These are phyloP conservation scores for Anguilla rostrata DNA, from an alignment of 2,113 vertebrate genomes.

Conservation along the genomic window DNA sequence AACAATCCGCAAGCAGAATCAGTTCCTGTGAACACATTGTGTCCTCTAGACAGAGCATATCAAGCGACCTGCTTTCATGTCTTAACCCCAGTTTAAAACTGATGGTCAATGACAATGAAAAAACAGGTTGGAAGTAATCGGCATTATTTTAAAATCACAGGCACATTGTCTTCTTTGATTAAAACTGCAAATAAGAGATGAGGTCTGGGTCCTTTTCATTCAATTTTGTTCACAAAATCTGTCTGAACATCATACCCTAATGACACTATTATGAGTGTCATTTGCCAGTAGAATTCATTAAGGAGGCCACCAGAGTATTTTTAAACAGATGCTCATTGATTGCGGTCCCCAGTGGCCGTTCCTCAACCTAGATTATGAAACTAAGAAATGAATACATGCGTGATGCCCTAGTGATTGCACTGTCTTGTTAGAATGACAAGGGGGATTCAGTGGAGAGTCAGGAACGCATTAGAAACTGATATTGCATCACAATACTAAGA, in stretches of 20 bases:
- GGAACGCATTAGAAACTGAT: neutral
- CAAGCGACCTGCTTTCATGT: slow-evolving; percentile 30
- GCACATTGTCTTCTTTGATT: slow-evolving; percentile 56
- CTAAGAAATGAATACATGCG: neutral
- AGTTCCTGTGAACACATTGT: neutral
- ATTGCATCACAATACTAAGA: neutral
- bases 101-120: neutral
- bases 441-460: neutral
- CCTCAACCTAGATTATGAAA: neutral
- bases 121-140: neutral
- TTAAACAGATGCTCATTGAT: slow-evolving; percentile 45
- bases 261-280: slow-evolving; percentile 52
- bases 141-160: slow-evolving; percentile 39
- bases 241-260: slow-evolving; percentile 57
- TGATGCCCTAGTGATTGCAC: neutral
- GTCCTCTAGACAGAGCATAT: slow-evolving; percentile 52
- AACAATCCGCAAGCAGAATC: neutral
- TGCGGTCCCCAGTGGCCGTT: slow-evolving; percentile 15
- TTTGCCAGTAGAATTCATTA: slow-evolving; percentile 29
- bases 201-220: slow-evolving; percentile 31
- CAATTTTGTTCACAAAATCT: slow-evolving; percentile 44
- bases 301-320: slow-evolving; percentile 33
- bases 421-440: neutral
- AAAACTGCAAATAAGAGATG: slow-evolving; percentile 61
- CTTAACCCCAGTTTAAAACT: neutral